Percentiles rank a stretch among this genome's conserved stretches.
phyloP scores from a whole-genome alignment of 2,113 vertebrate species.

The Plotosus lineatus region DNA sequence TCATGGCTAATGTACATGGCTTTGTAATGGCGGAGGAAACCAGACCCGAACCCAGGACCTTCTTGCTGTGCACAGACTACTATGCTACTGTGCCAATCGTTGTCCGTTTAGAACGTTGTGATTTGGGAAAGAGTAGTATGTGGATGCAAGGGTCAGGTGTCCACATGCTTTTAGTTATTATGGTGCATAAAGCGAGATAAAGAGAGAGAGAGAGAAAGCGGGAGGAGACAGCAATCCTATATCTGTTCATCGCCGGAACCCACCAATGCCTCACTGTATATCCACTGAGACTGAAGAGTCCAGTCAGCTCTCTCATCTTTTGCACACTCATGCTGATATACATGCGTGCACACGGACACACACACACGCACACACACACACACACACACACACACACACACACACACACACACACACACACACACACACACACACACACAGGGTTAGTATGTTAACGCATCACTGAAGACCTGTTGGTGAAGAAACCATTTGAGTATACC shows the following conservation, averaged over 20 bases:
- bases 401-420: not conserved
- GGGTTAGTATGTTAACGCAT: conserved; percentile 21
- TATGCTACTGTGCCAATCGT: too few species aligned
- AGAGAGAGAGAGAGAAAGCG: conserved; percentile 15
- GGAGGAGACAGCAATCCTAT: too few species aligned
- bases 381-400: not conserved
- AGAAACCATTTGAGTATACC: not conserved
- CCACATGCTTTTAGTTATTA: not conserved
- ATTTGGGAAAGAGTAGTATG: not conserved
- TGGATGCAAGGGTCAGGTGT: too few species aligned
- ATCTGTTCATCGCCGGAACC: not conserved
- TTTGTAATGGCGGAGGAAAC: too few species aligned
- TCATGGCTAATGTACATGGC: too few species aligned
- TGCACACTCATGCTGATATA: not conserved
- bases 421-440: not conserved
- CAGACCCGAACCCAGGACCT: too few species aligned
- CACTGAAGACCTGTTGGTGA: not conserved
- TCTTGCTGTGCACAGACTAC: too few species aligned
- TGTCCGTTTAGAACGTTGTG: not conserved
- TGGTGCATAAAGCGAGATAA: not conserved
- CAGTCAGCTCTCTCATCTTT: conserved; percentile 19
- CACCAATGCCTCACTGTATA: conserved; percentile 50
- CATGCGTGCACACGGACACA: too few species aligned
- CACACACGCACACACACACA: not conserved
- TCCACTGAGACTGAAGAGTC: conserved; percentile 51